Conservation (phyloP, 2,797 vertebrate species). For the Paedocypris micromegethes region DNA sequence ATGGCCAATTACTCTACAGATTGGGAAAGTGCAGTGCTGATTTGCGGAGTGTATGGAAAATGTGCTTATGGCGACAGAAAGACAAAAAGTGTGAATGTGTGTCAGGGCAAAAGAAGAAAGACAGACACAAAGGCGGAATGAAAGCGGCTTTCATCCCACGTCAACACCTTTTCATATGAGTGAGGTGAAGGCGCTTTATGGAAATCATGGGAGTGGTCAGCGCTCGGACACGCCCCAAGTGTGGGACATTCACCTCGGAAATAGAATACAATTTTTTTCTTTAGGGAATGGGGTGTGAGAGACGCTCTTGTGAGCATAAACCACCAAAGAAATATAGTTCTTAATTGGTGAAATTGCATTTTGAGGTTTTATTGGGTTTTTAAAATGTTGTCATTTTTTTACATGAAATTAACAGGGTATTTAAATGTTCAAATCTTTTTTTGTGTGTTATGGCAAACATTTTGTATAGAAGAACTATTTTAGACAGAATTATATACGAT, state of each 20-base stretch:
- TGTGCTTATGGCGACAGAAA: conserved; percentile 16
- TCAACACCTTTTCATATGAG: conserved; percentile 65
- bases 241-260: not conserved
- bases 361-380: too few species aligned
- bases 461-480: too few species aligned
- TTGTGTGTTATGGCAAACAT: too few species aligned
- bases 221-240: conserved; percentile 10
- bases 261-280: too few species aligned
- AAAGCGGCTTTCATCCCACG: conserved; percentile 31
- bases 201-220: conserved; percentile 43
- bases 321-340: too few species aligned
- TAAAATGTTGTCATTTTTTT: too few species aligned
- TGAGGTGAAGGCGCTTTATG: conserved; percentile 43
- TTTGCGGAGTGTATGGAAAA: conserved; percentile 12
- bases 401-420: too few species aligned
- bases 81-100: conserved; percentile 18
- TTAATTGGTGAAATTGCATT: too few species aligned
- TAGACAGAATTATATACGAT: too few species aligned
- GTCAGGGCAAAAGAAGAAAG: conserved; percentile 6
- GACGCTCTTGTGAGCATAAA: too few species aligned
- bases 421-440: too few species aligned
- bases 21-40: conserved; percentile 8
- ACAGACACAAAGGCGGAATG: conserved; percentile 5
- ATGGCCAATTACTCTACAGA: conserved; percentile 18
- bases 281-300: too few species aligned